A percentile compares a stretch with the other conserved stretches of the same genome.
These are phyloP conservation scores for Lacanobia wlatinum DNA, from an alignment of 2,888 invertebrate species.

Conservation along the genomic window DNA sequence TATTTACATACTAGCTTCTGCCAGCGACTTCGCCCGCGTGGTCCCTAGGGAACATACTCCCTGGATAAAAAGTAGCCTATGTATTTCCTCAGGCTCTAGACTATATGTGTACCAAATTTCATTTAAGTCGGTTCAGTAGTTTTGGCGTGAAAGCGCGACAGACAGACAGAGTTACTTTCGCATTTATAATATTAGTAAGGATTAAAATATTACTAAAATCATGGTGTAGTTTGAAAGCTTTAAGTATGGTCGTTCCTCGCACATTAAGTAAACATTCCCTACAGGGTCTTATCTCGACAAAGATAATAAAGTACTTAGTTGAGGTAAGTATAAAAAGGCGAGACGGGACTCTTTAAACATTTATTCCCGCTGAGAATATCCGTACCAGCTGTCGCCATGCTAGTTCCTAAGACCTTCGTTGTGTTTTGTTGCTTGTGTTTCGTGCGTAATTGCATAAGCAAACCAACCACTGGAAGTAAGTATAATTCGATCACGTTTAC, in stretches of 20 bases:
- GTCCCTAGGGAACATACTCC: no score
- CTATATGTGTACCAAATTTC: no score
- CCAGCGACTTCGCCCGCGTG: no score
- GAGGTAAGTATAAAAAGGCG: slow-evolving; percentile 81
- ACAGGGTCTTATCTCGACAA: slow-evolving; percentile 80
- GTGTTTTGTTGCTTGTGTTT: slow-evolving; percentile 73
- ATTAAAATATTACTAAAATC: slow-evolving; percentile 30
- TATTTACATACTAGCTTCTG: background rate
- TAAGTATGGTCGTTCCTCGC: slow-evolving; percentile 77
- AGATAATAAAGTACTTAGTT: slow-evolving; percentile 81
- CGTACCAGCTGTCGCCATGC: slow-evolving; percentile 72
- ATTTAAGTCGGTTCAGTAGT: no score
- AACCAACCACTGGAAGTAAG: slow-evolving; percentile 81
- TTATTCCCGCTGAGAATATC: slow-evolving; percentile 75
- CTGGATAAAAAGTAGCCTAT: no score
- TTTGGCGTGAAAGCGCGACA: no score
- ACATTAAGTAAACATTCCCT: slow-evolving; percentile 89
- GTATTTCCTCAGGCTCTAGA: no score
- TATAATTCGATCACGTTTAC: slow-evolving; percentile 51
- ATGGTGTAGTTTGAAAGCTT: slow-evolving; percentile 77
- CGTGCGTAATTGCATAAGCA: slow-evolving; percentile 74
- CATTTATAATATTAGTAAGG: no score
- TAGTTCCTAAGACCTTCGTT: slow-evolving; percentile 72
- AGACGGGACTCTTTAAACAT: slow-evolving; percentile 79
- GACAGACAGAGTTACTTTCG: no score